Evolutionary conservation across 2,888 invertebrate genomes (phyloP), one percentile per base, ranked within the genome.

Genomic region (Thera britannica): DNA sequence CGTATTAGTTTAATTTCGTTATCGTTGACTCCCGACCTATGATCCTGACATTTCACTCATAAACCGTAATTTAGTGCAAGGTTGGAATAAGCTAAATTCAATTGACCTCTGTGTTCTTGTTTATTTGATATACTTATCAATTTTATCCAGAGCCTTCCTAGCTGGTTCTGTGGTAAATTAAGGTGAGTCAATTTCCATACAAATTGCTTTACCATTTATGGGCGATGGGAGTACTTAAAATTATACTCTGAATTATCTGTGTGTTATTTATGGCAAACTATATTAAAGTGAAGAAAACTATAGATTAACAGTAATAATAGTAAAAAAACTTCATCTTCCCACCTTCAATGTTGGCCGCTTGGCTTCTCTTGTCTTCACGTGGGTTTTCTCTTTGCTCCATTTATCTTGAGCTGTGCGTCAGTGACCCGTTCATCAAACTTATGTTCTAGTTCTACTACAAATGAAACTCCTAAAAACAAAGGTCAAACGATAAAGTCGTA

Each of bases 11-110:
- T 46, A 60, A n/a, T 56, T 56, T 34, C 8, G 59, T 56, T 66
- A 57, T 61, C 60, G n/a, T 76, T 75, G 72, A 71, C 67, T 70
- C 69, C 72, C 75, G 52, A 52, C 52, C 52, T 52, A 34, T 5
- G 34, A 65, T 70, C 69, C 72, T 75, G 73, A 73, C 46, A 46
- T 61, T 61, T 61, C 35, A 58, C 48, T 54, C n/a, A 34, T 65
- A 62, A 52, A 57, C n/a, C 3, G 7, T 62, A 23, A 62, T 61
- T 67, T 58, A 57, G 64, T 38, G 41, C 54, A 68, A 68, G 55
- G 58, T 62, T 61, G 48, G 36, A 49, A 54, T 58, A 52, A 51
- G 58, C 9, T 58, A 48, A 58, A 67, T 57, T n/a, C 3, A 38
- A 34, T 49, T 48, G 60, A 56, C 65, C 60, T 56, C 41, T 56